Base-by-base conservation (phyloP, 2,888 invertebrate species). In the Podotricha telesiphe region DNA sequence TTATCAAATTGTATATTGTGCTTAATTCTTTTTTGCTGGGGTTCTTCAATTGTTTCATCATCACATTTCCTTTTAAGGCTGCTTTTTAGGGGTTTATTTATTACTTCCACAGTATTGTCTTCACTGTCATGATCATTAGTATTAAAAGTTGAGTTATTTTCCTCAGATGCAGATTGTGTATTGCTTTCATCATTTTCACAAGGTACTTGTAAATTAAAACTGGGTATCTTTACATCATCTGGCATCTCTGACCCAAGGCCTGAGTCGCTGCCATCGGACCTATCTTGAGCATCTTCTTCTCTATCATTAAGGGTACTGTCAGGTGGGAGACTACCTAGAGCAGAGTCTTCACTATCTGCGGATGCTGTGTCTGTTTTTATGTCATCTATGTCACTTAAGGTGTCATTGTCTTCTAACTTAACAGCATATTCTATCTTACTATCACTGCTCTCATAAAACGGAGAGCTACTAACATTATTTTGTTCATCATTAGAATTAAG, bases 1-100 rank as follows among this genome's bases (percentile, higher is more conserved):
- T 95, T 96, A 78, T 98, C 96, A 86, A 99, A 99, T 75, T 96
- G 95, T 73, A 99, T 98, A 53, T 95, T 95, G 78, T 96, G 95
- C 88, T 97, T 97, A 81, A 95, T 94, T 83, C 95, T 96, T 81
- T 96, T 94, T 72, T 85, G 78, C 22, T 89, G 87, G 6, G 93
- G 88, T 75, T 91, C 93, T 53, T 90, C 89, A 61, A 86, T 88
- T 67, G 87, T 82, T 79, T 89, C 84, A 83, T 84, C 80, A 28
- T 86, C 82, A 51, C 79, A 84, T 85, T 95, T 95, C 70, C 96
- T 89, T 87, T 97, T 97, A 64, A 97, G 91, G 85, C 94, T 96
- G 82, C 96, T 96, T 83, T 80, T 87, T 8, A 79, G 76, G 10
- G 87, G 86, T 77, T 78, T 82, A 58, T 76, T 79, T 66, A 76